Evolutionary conservation across 1,140 invertebrate genomes (phyloP).

Genomic region (Cydia pomonella): DNA sequence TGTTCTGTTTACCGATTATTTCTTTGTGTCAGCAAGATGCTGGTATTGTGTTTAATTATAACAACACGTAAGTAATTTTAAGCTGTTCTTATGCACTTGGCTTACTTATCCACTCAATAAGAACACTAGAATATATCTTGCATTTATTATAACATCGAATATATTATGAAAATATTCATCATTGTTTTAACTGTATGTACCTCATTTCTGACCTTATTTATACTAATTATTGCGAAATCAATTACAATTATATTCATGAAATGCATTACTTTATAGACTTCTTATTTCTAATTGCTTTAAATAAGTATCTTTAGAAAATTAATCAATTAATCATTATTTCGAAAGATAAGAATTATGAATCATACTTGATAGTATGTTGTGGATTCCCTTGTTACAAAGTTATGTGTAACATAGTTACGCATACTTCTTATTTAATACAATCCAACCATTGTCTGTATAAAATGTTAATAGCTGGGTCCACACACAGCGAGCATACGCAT

Average conservation of each 20-base stretch:
- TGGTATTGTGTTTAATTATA: slow-evolving; percentile 70
- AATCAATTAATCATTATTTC: no score
- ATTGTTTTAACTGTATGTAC: neutral
- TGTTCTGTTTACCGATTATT: neutral
- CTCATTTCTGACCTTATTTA: neutral
- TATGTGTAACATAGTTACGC: no score
- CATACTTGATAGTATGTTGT: no score
- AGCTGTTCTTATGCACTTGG: neutral
- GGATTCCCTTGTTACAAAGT: no score
- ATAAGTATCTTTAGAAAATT: no score
- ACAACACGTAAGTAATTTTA: slow-evolving; percentile 65
- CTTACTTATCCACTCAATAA: neutral
- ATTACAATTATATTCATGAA: neutral
- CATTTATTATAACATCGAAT: neutral
- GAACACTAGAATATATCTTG: neutral
- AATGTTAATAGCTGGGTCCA: no score
- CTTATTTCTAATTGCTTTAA: neutral
- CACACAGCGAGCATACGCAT: no score
- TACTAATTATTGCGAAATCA: neutral
- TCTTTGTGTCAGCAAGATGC: slow-evolving; percentile 37
- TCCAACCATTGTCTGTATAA: no score
- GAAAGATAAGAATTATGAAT: no score
- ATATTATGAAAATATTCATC: neutral
- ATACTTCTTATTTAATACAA: no score
- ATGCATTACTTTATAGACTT: neutral